Conservation (phyloP, 92 coral and sea anemone species). For the Pocillopora grandis region DNA sequence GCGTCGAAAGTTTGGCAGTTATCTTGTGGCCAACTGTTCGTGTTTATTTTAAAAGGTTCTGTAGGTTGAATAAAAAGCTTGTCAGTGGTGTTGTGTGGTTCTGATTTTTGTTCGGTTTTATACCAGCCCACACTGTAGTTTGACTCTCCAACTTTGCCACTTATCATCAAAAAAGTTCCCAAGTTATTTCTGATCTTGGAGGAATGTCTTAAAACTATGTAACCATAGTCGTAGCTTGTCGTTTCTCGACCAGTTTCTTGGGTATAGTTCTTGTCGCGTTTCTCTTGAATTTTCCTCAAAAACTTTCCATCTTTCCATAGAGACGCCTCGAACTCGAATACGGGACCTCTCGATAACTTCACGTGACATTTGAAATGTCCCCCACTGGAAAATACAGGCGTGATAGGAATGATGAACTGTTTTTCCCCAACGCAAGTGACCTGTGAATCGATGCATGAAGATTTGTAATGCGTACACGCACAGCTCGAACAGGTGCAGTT, state of each 20-base stretch:
- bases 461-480: slow-evolving; percentile 56
- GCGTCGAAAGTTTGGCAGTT: slow-evolving; percentile 54
- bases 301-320: slow-evolving; percentile 67
- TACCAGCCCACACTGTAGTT: slow-evolving; percentile 57
- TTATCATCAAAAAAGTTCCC: slow-evolving; percentile 43
- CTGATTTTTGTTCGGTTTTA: slow-evolving; percentile 30
- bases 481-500: slow-evolving; percentile 62
- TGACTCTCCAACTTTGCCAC: slow-evolving; percentile 53
- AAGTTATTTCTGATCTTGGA: slow-evolving; percentile 42
- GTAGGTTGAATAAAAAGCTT: slow-evolving; percentile 54
- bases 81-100: neutral
- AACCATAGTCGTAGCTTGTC: slow-evolving; percentile 68
- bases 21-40: slow-evolving; percentile 46
- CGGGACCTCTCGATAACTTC: slow-evolving; percentile 55
- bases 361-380: slow-evolving; percentile 76
- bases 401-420: slow-evolving; percentile 52
- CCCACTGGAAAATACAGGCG: slow-evolving; percentile 54
- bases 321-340: slow-evolving; percentile 55
- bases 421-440: slow-evolving; percentile 57
- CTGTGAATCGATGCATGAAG: slow-evolving; percentile 50
- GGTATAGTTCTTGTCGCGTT: slow-evolving; percentile 34
- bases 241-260: slow-evolving; percentile 17
- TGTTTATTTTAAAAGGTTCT: slow-evolving; percentile 64
- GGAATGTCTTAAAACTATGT: slow-evolving; percentile 61
- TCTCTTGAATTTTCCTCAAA: slow-evolving; percentile 25